Conservation (phyloP, 2,797 vertebrate species). For the Peromyscus attwateri region DNA sequence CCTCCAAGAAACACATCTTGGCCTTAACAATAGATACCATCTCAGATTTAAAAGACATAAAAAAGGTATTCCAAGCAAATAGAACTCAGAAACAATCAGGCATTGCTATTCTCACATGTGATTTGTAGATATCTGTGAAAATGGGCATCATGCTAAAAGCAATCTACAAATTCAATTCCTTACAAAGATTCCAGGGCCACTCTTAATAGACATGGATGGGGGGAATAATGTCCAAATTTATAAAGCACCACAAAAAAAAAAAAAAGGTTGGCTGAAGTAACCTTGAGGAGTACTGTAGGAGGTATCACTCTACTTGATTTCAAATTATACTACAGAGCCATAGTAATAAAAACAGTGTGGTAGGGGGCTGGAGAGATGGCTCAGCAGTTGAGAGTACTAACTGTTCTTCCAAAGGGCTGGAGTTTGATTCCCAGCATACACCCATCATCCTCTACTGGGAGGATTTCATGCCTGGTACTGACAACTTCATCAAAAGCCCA, state of each 20-base stretch:
- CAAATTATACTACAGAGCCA: neutral
- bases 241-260: neutral
- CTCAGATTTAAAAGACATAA: neutral
- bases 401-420: neutral
- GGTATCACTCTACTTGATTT: neutral
- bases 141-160: neutral
- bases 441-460: neutral
- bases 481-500: neutral
- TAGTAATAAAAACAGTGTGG: neutral
- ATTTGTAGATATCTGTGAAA: too few relatives aligned
- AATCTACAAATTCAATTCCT: neutral
- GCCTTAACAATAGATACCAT: neutral
- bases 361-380: neutral
- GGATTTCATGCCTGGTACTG: neutral
- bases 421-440: neutral
- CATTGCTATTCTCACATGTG: neutral
- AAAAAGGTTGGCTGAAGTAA: too few relatives aligned
- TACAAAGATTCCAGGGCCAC: neutral
- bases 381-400: neutral
- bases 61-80: neutral
- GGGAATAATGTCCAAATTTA: neutral
- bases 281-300: neutral
- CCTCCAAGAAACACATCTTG: neutral
- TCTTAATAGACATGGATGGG: neutral
- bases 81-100: neutral